A percentile compares a stretch with the other conserved stretches of the same genome.
phyloP scores from a whole-genome alignment of 2,888 invertebrate genomes.

The Gastracanthus pulcherrimus region DNA sequence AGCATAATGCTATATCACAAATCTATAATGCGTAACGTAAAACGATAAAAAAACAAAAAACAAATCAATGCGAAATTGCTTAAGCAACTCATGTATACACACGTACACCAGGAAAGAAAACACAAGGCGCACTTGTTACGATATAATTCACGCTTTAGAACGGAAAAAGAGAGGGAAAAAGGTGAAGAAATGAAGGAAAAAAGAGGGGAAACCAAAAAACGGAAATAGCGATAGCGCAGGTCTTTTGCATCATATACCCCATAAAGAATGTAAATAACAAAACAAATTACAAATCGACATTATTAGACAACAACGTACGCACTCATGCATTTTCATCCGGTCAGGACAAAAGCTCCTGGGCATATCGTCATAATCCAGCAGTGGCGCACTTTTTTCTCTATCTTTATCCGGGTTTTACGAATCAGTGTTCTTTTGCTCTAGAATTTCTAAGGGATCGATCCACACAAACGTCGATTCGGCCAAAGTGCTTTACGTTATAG shows the following conservation, averaged over 20 bases:
- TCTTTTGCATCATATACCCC: conserved; percentile 51
- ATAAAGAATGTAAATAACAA: conserved; percentile 53
- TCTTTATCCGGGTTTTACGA: neutral
- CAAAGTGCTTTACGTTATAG: conserved; percentile 52
- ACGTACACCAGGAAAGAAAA: conserved; percentile 2
- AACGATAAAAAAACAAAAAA: neutral
- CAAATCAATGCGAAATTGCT: conserved; percentile 11
- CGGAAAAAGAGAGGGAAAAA: conserved; percentile 43
- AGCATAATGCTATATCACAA: conserved; percentile 9
- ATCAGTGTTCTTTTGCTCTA: conserved; percentile 42
- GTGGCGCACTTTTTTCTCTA: conserved; percentile 38
- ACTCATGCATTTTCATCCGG: conserved; percentile 33
- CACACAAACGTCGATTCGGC: conserved; percentile 13
- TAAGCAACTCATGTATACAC: conserved; percentile 9
- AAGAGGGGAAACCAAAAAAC: no score
- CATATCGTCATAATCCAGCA: conserved; percentile 35
- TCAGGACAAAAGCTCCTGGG: conserved; percentile 19
- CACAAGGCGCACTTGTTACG: conserved; percentile 65
- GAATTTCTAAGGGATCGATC: conserved; percentile 19
- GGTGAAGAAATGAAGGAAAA: conserved; percentile 27
- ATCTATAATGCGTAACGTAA: neutral
- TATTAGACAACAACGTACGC: conserved; percentile 32
- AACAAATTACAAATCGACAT: conserved; percentile 47
- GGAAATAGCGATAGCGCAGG: conserved; percentile 54
- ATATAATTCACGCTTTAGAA: conserved; percentile 67